Base-by-base conservation (phyloP, 2,113 vertebrate genomes). In the Etheostoma cragini region DNA sequence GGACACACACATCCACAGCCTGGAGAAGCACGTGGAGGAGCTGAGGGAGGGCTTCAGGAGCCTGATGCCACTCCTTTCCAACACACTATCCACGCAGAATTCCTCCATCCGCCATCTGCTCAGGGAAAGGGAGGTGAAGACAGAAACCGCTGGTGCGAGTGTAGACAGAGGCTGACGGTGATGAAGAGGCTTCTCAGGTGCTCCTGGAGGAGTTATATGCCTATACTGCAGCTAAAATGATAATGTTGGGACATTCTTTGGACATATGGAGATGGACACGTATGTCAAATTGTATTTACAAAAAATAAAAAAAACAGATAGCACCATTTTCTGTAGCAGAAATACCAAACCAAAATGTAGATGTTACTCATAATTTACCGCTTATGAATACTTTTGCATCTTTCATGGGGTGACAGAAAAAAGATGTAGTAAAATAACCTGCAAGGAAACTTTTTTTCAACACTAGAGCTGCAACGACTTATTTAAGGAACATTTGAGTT, bases 1-100 rank as follows among this genome's bases (percentile, higher is more conserved):
- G 64, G 95, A 97, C 89, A 91, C 93, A 3, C 96, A 97, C 22
- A 92, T 97, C 86, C 87, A 88, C 0, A 85, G 91, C 21, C 88
- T 97, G 76, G 96, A 97, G 86, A 90, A 90, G 61, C 63, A 90
- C 10, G 92, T 94, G 73, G 86, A 88, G 46, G 93, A 94, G 87
- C 80, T 94, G 70, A 89, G 91, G 72, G 92, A 94, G 73, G 93
- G 92, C 8, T 94, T 94, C 79, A 83, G 83, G 81, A 92, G 87
- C 78, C 88, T 94, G 67, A 94, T 94, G 92, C 93, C 93, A 0
- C 93, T 94, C 24, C 92, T 94, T 30, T 93, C 92, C 82, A 94
- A 33, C 82, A 94, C 93, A 2, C 78, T 94, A 71, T 94, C 92
- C 64, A 94, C 86, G 1, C 93, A 94, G 84, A 94, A 94, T 87